A percentile compares a stretch with the other conserved stretches of the same genome.
phyloP scores from a whole-genome alignment of 2,113 vertebrate genomes.

The Charina bottae region DNA sequence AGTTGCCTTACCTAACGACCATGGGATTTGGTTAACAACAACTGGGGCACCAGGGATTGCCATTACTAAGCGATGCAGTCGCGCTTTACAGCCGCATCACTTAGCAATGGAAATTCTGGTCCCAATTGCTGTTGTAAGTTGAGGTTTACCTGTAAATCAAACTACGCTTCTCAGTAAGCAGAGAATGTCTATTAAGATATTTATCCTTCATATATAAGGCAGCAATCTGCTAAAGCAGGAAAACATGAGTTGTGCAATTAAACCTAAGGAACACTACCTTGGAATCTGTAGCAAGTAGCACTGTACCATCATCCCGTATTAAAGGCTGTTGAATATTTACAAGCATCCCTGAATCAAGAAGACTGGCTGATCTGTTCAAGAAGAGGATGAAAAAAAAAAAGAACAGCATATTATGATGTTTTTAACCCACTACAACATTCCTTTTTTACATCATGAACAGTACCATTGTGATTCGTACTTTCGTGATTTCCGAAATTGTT shows the following conservation, averaged over 20 bases:
- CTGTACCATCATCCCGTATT: slow-evolving; percentile 91
- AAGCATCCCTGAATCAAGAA: slow-evolving; percentile 96
- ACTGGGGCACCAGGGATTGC: background rate
- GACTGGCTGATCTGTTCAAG: slow-evolving; percentile 80
- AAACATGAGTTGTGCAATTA: slow-evolving; percentile 11
- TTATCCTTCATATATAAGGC: background rate
- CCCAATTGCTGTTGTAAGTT: background rate
- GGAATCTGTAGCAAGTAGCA: slow-evolving; percentile 88
- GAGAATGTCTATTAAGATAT: slow-evolving; percentile 12
- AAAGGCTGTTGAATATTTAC: slow-evolving; percentile 98
- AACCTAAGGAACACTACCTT: slow-evolving; percentile 78
- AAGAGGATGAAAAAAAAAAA: slow-evolving; percentile 59
- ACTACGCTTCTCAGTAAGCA: background rate
- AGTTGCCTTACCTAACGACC: background rate
- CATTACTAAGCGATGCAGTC: background rate
- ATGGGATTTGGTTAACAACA: background rate
- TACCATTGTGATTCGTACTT: background rate
- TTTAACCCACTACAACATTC: background rate
- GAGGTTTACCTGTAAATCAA: background rate
- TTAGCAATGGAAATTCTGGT: background rate
- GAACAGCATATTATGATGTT: background rate
- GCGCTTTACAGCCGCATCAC: background rate
- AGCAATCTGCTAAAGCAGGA: slow-evolving; percentile 12
- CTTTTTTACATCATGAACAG: slow-evolving; percentile 7
- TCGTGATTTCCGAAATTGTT: slow-evolving; percentile 21